A percentile compares a stretch with the other conserved stretches of the same genome.
Conservation (phyloP, 2,113 vertebrate species). For the Megaceryle maxima region DNA sequence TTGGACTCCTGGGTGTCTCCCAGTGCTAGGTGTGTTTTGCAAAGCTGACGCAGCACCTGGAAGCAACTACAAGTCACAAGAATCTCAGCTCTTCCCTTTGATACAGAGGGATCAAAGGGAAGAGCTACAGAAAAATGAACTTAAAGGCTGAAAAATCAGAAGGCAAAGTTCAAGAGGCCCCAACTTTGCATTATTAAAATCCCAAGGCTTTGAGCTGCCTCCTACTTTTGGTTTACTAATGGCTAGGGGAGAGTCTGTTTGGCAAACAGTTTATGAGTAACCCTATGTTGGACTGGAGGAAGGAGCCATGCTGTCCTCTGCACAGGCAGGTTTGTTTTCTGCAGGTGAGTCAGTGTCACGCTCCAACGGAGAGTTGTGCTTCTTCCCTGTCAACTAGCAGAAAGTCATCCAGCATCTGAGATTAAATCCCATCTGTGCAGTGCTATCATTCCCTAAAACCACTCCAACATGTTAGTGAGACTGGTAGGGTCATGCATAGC, state of each 20-base stretch:
- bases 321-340: neutral
- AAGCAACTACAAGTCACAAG: neutral
- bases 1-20: neutral
- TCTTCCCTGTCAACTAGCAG: neutral
- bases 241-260: neutral
- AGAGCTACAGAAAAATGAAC: neutral
- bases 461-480: neutral
- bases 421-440: neutral
- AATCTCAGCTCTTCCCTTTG: conserved; percentile 2
- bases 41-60: neutral
- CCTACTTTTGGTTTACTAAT: neutral
- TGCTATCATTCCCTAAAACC: neutral
- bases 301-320: neutral
- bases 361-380: neutral
- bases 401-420: neutral
- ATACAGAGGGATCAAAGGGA: neutral
- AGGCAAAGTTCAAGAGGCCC: neutral
- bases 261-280: neutral
- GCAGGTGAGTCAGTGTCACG: neutral
- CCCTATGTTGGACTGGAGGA: neutral
- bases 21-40: neutral
- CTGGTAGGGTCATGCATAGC: neutral
- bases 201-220: neutral
- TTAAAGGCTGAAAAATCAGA: conserved; percentile 7
- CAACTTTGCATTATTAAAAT: neutral